Conservation (phyloP, 2,888 invertebrate species). For the Metacarcinus magister region DNA sequence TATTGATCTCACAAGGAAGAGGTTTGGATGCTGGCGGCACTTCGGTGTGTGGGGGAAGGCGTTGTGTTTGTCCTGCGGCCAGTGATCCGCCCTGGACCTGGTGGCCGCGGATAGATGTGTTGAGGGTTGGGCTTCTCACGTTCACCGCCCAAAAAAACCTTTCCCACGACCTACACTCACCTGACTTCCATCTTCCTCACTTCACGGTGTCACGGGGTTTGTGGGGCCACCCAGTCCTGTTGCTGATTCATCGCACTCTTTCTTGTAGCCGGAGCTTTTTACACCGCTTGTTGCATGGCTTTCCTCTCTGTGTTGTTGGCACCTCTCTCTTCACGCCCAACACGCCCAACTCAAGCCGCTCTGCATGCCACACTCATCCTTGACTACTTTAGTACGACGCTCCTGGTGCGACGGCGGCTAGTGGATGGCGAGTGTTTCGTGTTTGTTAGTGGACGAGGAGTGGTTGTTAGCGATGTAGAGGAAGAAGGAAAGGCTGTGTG, state of each 20-base stretch:
- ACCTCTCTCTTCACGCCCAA: not conserved
- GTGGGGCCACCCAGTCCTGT: not conserved
- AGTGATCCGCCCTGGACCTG: not conserved
- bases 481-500: not conserved
- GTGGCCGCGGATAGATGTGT: not conserved
- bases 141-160: not conserved
- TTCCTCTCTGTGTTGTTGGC: not conserved
- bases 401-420: not conserved
- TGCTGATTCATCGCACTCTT: slow-evolving; percentile 43
- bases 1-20: not conserved
- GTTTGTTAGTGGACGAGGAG: not conserved
- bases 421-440: not conserved
- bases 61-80: not conserved
- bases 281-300: slow-evolving; percentile 38
- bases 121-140: slow-evolving; percentile 20
- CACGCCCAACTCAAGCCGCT: not conserved
- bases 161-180: slow-evolving; percentile 20
- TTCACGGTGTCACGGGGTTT: slow-evolving; percentile 37
- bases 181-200: slow-evolving; percentile 6
- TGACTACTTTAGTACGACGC: not conserved
- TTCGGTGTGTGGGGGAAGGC: not conserved
- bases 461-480: not conserved
- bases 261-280: not conserved
- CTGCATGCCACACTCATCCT: slow-evolving; percentile 27
- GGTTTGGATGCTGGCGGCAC: not conserved